A percentile compares a stretch with the other conserved stretches of the same genome.
These are phyloP conservation scores for Turdus rufiventris DNA, from an alignment of 2,113 vertebrate genomes.

Conservation along the genomic window DNA sequence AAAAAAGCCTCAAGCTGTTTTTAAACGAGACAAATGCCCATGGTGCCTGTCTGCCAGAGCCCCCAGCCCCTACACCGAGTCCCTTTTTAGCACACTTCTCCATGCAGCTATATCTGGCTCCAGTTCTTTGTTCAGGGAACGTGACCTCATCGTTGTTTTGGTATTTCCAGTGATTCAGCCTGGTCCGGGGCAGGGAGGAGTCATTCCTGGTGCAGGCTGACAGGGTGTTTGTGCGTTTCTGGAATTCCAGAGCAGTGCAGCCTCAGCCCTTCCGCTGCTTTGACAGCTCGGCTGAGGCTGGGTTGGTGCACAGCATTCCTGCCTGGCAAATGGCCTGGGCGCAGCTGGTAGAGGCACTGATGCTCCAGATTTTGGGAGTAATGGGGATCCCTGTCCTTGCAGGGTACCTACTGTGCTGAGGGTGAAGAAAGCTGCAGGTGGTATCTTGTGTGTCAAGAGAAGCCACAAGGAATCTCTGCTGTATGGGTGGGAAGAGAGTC, in stretches of 20 bases:
- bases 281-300: conserved; percentile 19
- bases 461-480: neutral
- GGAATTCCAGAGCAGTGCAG: conserved; percentile 43
- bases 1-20: neutral
- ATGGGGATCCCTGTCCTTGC: neutral
- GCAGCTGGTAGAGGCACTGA: neutral
- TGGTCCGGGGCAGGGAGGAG: conserved; percentile 42
- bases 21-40: conserved; percentile 22
- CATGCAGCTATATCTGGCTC: conserved; percentile 11
- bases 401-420: neutral
- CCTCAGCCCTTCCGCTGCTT: conserved; percentile 52
- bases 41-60: conserved; percentile 44
- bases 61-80: neutral
- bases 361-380: neutral
- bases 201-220: conserved; percentile 17
- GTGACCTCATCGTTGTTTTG: conserved; percentile 64
- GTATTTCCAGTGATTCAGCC: conserved; percentile 66
- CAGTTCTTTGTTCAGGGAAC: neutral
- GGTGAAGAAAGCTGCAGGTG: neutral
- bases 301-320: neutral
- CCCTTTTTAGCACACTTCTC: conserved; percentile 37
- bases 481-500: neutral
- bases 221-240: conserved; percentile 41
- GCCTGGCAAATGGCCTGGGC: neutral
- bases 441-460: neutral